Percentiles rank a stretch among this genome's conserved stretches.
These are phyloP conservation scores for Reticulitermes lucifugus DNA, from an alignment of 2,888 invertebrate species.

Conservation along the genomic window DNA sequence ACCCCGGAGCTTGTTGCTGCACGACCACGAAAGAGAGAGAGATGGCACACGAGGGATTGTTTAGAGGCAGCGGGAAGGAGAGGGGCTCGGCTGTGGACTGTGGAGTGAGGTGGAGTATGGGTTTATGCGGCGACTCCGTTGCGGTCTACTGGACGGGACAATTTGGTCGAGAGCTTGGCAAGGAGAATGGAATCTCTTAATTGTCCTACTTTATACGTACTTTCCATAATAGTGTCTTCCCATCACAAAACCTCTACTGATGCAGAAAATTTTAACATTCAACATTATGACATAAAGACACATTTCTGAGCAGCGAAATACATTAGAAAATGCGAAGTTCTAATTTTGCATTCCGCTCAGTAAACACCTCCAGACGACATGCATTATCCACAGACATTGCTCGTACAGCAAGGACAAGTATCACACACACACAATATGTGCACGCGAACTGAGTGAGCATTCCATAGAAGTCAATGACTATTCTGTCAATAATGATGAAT, in stretches of 20 bases:
- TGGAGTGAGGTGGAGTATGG: constrained; percentile 37
- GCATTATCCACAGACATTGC: no score
- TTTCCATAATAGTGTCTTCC: constrained; percentile 35
- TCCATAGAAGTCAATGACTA: no score
- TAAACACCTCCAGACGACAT: no score
- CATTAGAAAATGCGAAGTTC: background rate
- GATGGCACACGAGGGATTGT: constrained; percentile 27
- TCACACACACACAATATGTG: no score
- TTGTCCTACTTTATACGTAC: constrained; percentile 40
- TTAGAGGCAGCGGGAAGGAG: constrained; percentile 28
- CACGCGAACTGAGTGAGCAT: no score
- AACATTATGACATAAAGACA: background rate
- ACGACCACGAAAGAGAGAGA: constrained; percentile 20
- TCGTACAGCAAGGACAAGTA: no score
- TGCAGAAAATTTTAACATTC: constrained; percentile 4
- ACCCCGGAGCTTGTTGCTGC: constrained; percentile 38
- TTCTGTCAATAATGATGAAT: no score
- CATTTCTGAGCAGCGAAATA: background rate
- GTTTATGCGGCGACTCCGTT: constrained; percentile 46
- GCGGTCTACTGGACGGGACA: constrained; percentile 39
- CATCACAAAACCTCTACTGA: constrained; percentile 22
- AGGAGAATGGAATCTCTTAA: constrained; percentile 39
- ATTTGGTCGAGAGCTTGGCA: constrained; percentile 39
- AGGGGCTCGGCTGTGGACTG: constrained; percentile 19
- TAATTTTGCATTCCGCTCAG: no score